A percentile compares a stretch with the other conserved stretches of the same genome.
phyloP scores from a whole-genome alignment of 2,113 vertebrate species.

The Thunnus maccoyii region DNA sequence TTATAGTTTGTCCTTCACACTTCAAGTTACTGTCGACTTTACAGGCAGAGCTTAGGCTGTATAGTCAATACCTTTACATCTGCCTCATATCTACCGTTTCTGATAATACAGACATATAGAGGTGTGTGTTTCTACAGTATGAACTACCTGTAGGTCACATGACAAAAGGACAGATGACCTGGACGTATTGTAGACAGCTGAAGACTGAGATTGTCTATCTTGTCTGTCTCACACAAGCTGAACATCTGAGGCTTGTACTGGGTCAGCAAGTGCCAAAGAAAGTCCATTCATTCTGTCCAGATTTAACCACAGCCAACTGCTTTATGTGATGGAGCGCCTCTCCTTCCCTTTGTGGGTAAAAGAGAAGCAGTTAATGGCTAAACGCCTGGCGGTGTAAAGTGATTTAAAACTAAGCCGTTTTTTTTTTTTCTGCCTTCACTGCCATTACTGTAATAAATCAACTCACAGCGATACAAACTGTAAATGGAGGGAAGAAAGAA shows the following conservation, averaged over 20 bases:
- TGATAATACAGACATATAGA: not conserved
- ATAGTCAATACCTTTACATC: constrained; percentile 1
- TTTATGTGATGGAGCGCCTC: constrained; percentile 52
- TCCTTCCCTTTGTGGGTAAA: constrained; percentile 11
- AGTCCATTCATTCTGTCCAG: constrained; percentile 9
- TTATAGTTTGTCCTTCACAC: constrained; percentile 15
- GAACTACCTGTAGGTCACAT: not conserved
- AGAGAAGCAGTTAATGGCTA: constrained; percentile 41
- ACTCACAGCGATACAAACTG: constrained; percentile 21
- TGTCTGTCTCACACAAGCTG: not conserved
- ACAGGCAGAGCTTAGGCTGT: not conserved
- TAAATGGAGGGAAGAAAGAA: not conserved
- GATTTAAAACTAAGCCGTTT: constrained; percentile 35
- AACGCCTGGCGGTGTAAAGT: constrained; percentile 17
- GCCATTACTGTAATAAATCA: constrained; percentile 40
- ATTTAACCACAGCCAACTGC: constrained; percentile 16
- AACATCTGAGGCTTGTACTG: constrained; percentile 23
- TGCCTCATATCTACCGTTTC: not conserved
- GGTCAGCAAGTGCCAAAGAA: constrained; percentile 35
- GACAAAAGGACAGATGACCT: not conserved
- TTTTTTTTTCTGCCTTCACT: constrained; percentile 8
- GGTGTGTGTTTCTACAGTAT: not conserved
- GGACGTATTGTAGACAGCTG: too few relatives aligned
- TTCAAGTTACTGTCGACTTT: not conserved
- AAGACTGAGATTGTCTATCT: not conserved